Evolutionary conservation across 2,797 vertebrate species (phyloP), one percentile per base, ranked within the genome.

Genomic region (Hemitrygon akajei): DNA sequence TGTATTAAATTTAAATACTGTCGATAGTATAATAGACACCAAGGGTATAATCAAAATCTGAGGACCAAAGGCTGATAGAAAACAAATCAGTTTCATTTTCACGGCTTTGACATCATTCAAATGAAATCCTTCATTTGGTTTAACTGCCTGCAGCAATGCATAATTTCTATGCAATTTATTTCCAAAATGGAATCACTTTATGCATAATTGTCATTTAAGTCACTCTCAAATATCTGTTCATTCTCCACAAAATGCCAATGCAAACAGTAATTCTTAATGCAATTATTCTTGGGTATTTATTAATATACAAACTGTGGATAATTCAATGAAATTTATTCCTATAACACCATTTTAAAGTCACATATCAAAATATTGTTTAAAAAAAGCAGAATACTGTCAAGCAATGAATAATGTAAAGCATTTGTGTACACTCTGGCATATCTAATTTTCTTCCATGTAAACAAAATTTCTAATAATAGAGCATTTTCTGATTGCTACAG

Each of bases 71-170:
- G 60, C n/a, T 89, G 16, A 18, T 69, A n/a, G 16, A n/a, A 89
- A 89, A 89, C n/a, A 34, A 89, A 66, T 69, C n/a, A 66, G n/a
- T 14, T 89, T 69, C n/a, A 89, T 89, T 89, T 89, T n/a, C n/a
- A 66, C 69, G 30, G 66, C 60, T 66, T 37, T 89, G 86, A 34
- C 86, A 69, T 89, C 86, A 69, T n/a, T 20, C 71, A 75, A 75
- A 75, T 22, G 16, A 16, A 87, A 16, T 63, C 27, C 58, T 87
- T 87, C 84, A 66, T 87, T 87, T 63, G 63, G 63, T 89, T 69
- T 89, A 73, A 89, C 66, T 66, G 86, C 27, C 9, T 30, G 60
- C 86, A 66, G 60, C 47, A 89, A 34, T 89, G 86, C 60, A 89
- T 66, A 37, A 89, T 86, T 60, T 60, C 56, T 1, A 20, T 10